These are phyloP conservation scores for Lepidonotus clava DNA, from an alignment of 2,888 invertebrate genomes.

Conservation along the genomic window DNA sequence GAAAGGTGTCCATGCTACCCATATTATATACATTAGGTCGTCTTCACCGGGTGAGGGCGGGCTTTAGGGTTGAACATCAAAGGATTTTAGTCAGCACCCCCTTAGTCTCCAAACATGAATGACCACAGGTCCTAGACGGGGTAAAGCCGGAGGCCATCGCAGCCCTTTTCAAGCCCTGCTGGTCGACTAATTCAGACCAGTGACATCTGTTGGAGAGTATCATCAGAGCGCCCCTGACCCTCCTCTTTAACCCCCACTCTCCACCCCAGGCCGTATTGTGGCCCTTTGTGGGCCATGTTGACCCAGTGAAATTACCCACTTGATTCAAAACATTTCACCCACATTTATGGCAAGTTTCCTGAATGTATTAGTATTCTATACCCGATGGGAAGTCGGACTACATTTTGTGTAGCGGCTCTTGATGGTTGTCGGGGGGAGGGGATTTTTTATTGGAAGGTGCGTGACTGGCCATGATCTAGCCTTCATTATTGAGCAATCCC, in stretches of 20 bases:
- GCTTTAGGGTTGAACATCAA: too few species aligned
- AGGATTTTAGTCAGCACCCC: too few species aligned
- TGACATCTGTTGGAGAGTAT: conserved; percentile 7
- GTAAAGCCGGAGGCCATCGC: too few species aligned
- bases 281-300: conserved; percentile 36
- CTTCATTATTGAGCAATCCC: conserved; percentile 40
- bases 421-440: background rate
- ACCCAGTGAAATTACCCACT: conserved; percentile 39
- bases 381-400: background rate
- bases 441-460: background rate
- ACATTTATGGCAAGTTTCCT: conserved; percentile 2
- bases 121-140: too few species aligned
- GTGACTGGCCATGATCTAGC: conserved; percentile 33
- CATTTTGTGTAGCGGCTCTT: conserved; percentile 17
- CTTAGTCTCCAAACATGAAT: too few species aligned
- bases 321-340: conserved; percentile 26
- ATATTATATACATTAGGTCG: too few species aligned
- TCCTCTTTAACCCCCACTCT: conserved; percentile 3
- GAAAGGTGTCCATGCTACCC: too few species aligned
- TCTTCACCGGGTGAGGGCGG: too few species aligned
- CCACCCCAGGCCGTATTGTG: background rate
- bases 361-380: conserved; percentile 34
- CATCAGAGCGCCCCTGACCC: background rate
- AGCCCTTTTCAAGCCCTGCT: background rate
- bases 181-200: background rate